Evolutionary conservation across 2,797 vertebrate species (phyloP).

Genomic region (Ammospiza maritima): DNA sequence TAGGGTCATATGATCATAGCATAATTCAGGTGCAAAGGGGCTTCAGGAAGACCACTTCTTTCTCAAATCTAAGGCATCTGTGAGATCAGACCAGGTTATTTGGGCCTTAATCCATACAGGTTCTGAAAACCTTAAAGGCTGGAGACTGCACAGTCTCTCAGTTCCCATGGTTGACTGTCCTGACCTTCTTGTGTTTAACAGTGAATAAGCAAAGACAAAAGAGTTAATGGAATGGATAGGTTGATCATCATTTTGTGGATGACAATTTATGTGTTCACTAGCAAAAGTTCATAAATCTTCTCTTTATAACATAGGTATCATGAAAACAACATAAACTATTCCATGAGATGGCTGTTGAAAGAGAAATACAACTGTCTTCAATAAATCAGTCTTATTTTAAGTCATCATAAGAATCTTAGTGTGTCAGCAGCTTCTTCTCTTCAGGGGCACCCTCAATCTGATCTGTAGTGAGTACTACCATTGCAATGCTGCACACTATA

Average conservation of each 20-base stretch:
- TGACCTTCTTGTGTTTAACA: neutral
- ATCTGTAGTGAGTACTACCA: neutral
- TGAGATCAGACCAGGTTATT: neutral
- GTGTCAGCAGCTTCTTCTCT: neutral
- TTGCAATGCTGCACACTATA: neutral
- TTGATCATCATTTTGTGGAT: neutral
- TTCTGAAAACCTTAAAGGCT: neutral
- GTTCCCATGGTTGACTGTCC: neutral
- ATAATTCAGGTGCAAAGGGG: neutral
- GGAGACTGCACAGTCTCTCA: accelerated
- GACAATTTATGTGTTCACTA: neutral
- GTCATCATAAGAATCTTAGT: neutral
- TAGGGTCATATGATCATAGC: neutral
- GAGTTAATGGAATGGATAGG: neutral
- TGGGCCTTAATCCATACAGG: neutral
- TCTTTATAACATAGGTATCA: neutral
- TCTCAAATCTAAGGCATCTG: neutral
- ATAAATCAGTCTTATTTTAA: neutral
- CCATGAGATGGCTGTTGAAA: neutral
- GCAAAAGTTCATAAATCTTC: neutral
- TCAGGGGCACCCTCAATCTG: neutral
- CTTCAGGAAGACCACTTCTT: neutral
- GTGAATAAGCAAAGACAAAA: neutral
- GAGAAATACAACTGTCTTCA: neutral
- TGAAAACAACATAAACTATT: neutral